Conservation (phyloP, 2,113 vertebrate species). For the Larimichthys polyactis region DNA sequence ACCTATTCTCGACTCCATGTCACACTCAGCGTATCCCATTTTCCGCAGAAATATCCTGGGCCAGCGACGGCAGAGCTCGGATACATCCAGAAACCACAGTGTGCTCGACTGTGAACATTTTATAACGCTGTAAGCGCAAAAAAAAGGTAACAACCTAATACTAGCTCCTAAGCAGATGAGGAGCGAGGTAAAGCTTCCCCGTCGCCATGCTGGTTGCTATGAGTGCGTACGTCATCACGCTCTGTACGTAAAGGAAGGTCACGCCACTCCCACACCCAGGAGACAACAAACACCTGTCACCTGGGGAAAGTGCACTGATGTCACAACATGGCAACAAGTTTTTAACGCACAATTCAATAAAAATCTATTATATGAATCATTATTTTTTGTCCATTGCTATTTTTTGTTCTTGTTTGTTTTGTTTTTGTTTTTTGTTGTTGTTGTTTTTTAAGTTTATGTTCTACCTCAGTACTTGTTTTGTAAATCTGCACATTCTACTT, state of each 20-base stretch:
- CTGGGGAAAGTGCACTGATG: neutral
- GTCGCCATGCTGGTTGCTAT: conserved; percentile 87
- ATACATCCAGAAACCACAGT: conserved; percentile 4
- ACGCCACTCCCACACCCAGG: neutral
- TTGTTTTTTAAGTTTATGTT: too few species aligned
- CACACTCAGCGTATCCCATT: conserved; percentile 69
- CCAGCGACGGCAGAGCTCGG: neutral
- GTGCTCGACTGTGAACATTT: conserved; percentile 52
- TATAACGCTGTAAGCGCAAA: neutral
- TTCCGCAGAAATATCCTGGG: conserved; percentile 27
- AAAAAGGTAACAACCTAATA: neutral
- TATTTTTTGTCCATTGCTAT: too few species aligned
- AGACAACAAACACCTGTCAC: neutral
- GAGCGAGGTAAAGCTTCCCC: conserved; percentile 63
- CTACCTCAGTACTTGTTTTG: too few species aligned
- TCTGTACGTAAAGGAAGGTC: conserved; percentile 4
- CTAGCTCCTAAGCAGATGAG: conserved; percentile 46
- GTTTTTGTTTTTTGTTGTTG: too few species aligned
- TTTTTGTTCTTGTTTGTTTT: too few species aligned
- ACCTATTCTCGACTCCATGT: conserved; percentile 79
- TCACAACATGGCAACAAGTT: neutral
- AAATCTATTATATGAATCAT: neutral
- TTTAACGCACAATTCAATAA: neutral
- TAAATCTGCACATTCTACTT: too few species aligned
- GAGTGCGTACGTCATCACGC: conserved; percentile 76